Evolutionary conservation across 2,888 invertebrate species (phyloP), one percentile per base, ranked within the genome.

Genomic region (Tetramorium bicarinatum): DNA sequence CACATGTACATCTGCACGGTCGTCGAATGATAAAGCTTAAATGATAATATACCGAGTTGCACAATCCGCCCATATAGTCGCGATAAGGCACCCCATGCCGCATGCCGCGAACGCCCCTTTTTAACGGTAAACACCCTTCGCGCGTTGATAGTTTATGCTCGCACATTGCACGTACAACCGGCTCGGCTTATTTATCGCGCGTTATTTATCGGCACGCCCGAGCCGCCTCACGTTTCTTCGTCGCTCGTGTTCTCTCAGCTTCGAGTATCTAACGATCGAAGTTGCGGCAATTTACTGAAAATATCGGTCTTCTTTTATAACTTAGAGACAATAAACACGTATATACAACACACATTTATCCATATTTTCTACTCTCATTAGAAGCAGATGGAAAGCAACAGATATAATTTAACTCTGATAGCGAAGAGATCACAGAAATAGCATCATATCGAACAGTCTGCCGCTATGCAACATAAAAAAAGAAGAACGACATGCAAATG

Each of bases 31-130:
- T 87, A 85, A 77, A 85, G 86, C 86, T 84, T 79, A 62, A 82
- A 87, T 66, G 91, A 93, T 93, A 93, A 93, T 93, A 90, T 90
- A 90, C 87, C 82, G 86, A 91, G 88, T 87, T 90, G 86, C 90
- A 88, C 91, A 93, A 92, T 93, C 92, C 93, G 92, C 93, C 93
- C 93, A 93, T 92, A 85, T 82, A 88, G 83, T 83, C 54, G 87
- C 91, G 93, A 94, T 94, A 93, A 93, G 93, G 90, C 86, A 91
- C 82, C 88, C 85, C 87, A 87, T 88, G 87, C 81, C 87, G 88
- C 88, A 85, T 87, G 59, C 62, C 49, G 77, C 82, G 88, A 88
- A 90, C 90, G 88, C 87, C 88, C 89, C 87, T 64, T 84, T 85
- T 85, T 64, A 64, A 75, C 87, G 83, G 88, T 89, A 91, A 92